phyloP scores from a whole-genome alignment of 2,113 vertebrate genomes.

The Condylura cristata region DNA sequence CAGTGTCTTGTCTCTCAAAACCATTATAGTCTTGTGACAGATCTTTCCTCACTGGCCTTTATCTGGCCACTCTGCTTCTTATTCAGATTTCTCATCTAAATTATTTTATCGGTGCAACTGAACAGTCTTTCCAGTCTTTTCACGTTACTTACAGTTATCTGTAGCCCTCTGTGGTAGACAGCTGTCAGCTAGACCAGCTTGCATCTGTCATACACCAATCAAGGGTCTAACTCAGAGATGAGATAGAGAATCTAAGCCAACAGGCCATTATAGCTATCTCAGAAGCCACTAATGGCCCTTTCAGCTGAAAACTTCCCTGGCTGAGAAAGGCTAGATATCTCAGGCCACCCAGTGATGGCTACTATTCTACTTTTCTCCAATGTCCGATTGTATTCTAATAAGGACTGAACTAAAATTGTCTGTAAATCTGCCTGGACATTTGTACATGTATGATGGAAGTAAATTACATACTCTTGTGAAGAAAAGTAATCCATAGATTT shows the following conservation, averaged over 20 bases:
- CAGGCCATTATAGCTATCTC: neutral
- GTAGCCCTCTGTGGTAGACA: neutral
- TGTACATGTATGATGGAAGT: neutral
- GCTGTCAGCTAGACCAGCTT: conserved; percentile 39
- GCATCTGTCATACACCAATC: conserved; percentile 39
- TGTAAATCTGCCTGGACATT: neutral
- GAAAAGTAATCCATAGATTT: neutral
- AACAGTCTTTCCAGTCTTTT: conserved; percentile 9
- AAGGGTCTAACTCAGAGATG: neutral
- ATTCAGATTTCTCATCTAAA: conserved; percentile 27
- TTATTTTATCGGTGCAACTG: neutral
- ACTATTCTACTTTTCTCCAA: neutral
- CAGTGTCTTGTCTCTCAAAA: conserved; percentile 28
- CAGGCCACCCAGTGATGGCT: neutral
- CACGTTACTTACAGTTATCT: conserved; percentile 40
- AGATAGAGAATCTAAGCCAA: neutral
- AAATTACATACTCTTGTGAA: neutral
- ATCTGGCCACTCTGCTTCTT: neutral
- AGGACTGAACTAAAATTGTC: neutral
- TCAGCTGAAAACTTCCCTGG: neutral
- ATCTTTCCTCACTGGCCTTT: neutral
- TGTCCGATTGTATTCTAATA: neutral
- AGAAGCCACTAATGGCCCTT: neutral
- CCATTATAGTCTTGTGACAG: neutral
- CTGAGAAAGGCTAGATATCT: neutral